phyloP scores from a whole-genome alignment of 2,113 vertebrate genomes.

The Zeus faber region DNA sequence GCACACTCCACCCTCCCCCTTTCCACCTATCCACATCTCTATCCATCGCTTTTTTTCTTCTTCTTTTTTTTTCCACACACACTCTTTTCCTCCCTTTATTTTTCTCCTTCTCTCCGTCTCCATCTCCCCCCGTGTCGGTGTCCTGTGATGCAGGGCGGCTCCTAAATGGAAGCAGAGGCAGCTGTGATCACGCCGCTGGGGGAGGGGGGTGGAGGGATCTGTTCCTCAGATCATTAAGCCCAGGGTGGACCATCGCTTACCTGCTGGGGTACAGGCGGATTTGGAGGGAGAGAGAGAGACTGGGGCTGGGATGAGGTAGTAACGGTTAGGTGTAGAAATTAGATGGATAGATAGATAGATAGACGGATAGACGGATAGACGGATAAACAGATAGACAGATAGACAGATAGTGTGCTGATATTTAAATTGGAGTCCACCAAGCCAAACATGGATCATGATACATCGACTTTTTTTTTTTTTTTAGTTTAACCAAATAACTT shows the following conservation, averaged over 20 bases:
- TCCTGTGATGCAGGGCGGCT: constrained; percentile 31
- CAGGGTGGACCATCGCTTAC: constrained; percentile 33
- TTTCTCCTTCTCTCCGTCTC: neutral
- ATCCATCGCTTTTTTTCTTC: too few relatives aligned
- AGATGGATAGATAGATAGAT: too few relatives aligned
- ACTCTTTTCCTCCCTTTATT: neutral
- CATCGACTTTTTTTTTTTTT: too few relatives aligned
- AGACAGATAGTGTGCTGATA: too few relatives aligned
- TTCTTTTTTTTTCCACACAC: neutral
- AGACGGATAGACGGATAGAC: too few relatives aligned
- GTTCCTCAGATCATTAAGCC: constrained; percentile 62
- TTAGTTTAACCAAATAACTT: too few relatives aligned
- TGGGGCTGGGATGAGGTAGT: too few relatives aligned
- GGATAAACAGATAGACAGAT: too few relatives aligned
- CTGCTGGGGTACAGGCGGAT: constrained; percentile 22
- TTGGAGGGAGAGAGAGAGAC: neutral
- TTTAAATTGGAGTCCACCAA: too few relatives aligned
- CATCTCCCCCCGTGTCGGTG: constrained; percentile 11
- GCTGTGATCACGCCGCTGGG: constrained; percentile 38
- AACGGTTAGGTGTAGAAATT: neutral
- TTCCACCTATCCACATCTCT: too few relatives aligned
- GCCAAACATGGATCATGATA: too few relatives aligned
- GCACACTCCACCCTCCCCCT: neutral
- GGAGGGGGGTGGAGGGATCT: too few relatives aligned
- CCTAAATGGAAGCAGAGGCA: constrained; percentile 53